Evolutionary conservation across 2,113 vertebrate genomes (phyloP), one percentile per base, ranked within the genome.

Genomic region (Nerophis lumbriciformis): DNA sequence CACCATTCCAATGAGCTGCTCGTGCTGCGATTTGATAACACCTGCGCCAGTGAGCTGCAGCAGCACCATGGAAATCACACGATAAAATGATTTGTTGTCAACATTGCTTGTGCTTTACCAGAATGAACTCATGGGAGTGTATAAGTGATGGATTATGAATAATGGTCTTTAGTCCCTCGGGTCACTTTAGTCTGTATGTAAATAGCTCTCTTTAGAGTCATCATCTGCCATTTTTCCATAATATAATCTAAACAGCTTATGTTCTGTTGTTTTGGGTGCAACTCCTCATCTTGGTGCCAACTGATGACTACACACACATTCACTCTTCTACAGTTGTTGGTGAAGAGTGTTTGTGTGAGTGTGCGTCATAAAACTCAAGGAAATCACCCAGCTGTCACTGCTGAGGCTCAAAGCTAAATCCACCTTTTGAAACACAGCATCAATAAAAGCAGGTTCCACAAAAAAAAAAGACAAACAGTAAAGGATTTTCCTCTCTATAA

Each of bases 111-210:
- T 38, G 48, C 50, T 37, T 45, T 1, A 9, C 1, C 21, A 51
- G 45, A 45, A 51, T 8, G 2, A 35, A 12, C 61, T 21, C 51
- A 5, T 16, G 53, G 14, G 10, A 45, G 45, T 38, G 53, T 37
- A 2, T 8, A 65, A 15, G 54, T 61, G 65, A 67, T 68, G 67
- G 69, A 76, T 75, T 71, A 61, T 54, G 58, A 71, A 83, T 69
- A 16, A 69, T 66, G 57, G 58, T 61, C 61, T 53, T 42, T 6
- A 8, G 14, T 70, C 76, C 68, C 63, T 21, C 5, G 49, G 57
- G 70, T 67, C 5, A 28, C 68, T 52, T 78, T 66, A 65, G 38
- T 53, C 21, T 49, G 49, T 11, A 63, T 73, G 58, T 49, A 61
- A 79, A 76, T 73, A 53, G 50, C 66, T 8, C 56, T 48, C n/a